Conservation (phyloP, 2,888 invertebrate species). For the Micoletzkya japonica region DNA sequence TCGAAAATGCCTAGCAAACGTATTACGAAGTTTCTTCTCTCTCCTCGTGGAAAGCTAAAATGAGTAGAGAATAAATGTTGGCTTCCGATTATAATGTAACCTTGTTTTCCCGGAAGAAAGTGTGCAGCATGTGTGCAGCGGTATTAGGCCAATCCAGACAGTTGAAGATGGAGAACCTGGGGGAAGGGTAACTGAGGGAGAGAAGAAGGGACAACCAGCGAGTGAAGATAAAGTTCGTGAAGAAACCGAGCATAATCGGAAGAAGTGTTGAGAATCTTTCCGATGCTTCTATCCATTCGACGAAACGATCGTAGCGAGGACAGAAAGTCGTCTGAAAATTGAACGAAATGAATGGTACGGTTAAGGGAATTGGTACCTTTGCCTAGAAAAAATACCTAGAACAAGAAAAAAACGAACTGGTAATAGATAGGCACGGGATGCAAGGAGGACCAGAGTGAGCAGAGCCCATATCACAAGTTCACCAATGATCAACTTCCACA, state of each 20-base stretch:
- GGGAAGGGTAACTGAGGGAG: too few species aligned
- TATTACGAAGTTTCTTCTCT: conserved; percentile 11
- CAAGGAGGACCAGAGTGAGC: not conserved
- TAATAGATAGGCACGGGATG: not conserved
- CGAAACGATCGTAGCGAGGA: not conserved
- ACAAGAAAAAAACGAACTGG: not conserved
- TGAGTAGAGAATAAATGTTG: not conserved
- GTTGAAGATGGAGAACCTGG: conserved; percentile 24
- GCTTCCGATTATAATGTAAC: too few species aligned
- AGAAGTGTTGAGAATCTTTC: not conserved
- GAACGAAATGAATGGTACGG: not conserved
- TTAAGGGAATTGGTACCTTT: not conserved
- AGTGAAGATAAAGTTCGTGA: not conserved
- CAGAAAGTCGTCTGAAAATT: not conserved
- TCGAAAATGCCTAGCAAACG: conserved; percentile 23
- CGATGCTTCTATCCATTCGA: not conserved
- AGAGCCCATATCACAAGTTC: conserved; percentile 20
- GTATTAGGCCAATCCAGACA: conserved; percentile 26
- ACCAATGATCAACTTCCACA: conserved; percentile 8
- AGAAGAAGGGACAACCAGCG: too few species aligned
- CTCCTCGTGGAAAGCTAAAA: conserved; percentile 13
- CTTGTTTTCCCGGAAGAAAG: conserved; percentile 11
- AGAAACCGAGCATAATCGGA: conserved; percentile 20
- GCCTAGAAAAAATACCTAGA: too few species aligned
- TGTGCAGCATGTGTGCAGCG: conserved; percentile 22